phyloP scores from a whole-genome alignment of 2,113 vertebrate genomes.

The Amazona guildingii region DNA sequence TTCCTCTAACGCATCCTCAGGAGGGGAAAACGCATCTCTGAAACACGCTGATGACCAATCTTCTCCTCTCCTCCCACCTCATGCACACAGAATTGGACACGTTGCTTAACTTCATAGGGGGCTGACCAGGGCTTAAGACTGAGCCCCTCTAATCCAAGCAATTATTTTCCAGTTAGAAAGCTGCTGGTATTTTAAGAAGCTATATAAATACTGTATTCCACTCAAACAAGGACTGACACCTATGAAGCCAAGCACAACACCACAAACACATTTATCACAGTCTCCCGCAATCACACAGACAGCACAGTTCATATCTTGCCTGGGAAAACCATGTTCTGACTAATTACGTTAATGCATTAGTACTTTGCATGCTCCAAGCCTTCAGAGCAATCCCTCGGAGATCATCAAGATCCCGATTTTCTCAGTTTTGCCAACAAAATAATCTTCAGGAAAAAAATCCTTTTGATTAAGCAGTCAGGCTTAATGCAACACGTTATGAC shows the following conservation, averaged over 20 bases:
- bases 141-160: neutral
- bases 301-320: neutral
- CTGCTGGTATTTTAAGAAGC: neutral
- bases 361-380: neutral
- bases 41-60: neutral
- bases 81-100: neutral
- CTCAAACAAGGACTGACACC: neutral
- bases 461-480: conserved; percentile 31
- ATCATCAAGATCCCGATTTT: neutral
- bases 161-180: conserved; percentile 47
- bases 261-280: neutral
- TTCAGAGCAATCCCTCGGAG: neutral
- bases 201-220: neutral
- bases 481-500: neutral
- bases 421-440: conserved; percentile 10
- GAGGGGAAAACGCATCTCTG: neutral
- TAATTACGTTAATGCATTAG: neutral
- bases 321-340: neutral
- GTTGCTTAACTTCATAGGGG: neutral
- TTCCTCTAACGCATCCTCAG: neutral
- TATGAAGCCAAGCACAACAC: neutral
- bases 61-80: neutral
- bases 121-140: neutral
- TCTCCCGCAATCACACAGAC: neutral
- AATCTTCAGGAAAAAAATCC: conserved; percentile 6